Conservation (phyloP, 1,140 invertebrate genomes). For the Microvelia longipes region DNA sequence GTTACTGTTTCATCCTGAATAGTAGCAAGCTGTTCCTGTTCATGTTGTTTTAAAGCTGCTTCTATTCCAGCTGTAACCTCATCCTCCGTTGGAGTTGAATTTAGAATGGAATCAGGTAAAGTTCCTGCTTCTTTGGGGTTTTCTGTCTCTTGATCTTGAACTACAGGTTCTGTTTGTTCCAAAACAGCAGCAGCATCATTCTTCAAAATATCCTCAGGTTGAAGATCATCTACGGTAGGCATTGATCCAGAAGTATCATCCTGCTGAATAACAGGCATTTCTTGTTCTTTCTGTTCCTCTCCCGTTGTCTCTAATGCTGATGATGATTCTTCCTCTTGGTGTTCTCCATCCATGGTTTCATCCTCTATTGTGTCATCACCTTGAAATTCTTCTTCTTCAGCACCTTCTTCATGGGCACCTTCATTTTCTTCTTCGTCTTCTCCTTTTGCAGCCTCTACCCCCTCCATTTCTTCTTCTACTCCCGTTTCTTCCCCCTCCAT, state of each 20-base stretch:
- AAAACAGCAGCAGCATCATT: too few relatives aligned
- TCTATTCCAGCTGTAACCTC: background rate
- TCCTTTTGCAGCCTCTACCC: background rate
- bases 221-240: background rate
- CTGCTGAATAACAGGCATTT: background rate
- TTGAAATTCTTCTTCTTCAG: background rate
- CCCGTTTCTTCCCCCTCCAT: background rate
- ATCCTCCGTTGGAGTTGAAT: too few relatives aligned
- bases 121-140: background rate
- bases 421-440: slow-evolving; percentile 6
- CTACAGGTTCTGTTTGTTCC: too few relatives aligned
- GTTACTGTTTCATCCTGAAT: background rate
- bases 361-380: background rate
- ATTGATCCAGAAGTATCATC: background rate
- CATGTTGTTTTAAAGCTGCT: background rate
- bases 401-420: background rate
- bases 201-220: too few relatives aligned
- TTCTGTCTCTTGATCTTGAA: too few relatives aligned
- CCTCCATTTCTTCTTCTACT: background rate
- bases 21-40: background rate
- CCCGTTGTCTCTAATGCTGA: background rate
- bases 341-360: background rate
- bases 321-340: background rate
- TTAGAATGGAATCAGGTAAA: too few relatives aligned
- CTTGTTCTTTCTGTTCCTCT: background rate